Conservation (phyloP, 2,113 vertebrate species). For the Burhinus oedicnemus region DNA sequence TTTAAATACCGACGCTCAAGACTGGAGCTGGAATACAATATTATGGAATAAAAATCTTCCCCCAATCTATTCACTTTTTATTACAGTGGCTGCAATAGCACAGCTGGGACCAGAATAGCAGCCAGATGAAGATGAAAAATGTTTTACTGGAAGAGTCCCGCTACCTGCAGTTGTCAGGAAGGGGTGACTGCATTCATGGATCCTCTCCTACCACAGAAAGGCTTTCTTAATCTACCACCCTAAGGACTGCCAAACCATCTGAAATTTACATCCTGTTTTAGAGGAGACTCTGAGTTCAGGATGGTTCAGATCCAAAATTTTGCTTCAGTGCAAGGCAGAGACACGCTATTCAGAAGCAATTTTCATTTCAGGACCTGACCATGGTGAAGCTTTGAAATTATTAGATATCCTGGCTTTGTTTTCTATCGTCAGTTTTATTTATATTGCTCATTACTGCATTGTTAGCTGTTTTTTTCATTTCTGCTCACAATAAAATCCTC, state of each 20-base stretch:
- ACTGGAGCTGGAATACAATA: background rate
- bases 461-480: background rate
- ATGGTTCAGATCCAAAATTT: background rate
- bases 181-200: background rate
- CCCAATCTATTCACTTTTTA: background rate
- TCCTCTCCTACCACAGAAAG: background rate
- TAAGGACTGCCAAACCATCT: background rate
- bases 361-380: background rate
- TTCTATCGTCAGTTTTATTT: background rate
- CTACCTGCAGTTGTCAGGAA: conserved; percentile 22
- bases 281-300: background rate
- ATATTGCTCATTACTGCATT: background rate
- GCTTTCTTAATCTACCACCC: background rate
- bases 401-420: background rate
- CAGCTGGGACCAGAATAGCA: conserved; percentile 24
- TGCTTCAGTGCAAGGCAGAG: background rate
- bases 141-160: conserved; percentile 28
- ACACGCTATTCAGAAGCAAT: background rate
- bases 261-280: background rate
- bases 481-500: background rate
- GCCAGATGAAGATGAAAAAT: conserved; percentile 29
- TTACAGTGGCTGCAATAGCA: conserved; percentile 20
- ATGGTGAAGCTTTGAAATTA: background rate
- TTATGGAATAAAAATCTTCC: conserved; percentile 21
- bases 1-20: background rate